These are phyloP conservation scores for Pipistrellus nathusii DNA, from an alignment of 2,797 vertebrate species.

Conservation along the genomic window DNA sequence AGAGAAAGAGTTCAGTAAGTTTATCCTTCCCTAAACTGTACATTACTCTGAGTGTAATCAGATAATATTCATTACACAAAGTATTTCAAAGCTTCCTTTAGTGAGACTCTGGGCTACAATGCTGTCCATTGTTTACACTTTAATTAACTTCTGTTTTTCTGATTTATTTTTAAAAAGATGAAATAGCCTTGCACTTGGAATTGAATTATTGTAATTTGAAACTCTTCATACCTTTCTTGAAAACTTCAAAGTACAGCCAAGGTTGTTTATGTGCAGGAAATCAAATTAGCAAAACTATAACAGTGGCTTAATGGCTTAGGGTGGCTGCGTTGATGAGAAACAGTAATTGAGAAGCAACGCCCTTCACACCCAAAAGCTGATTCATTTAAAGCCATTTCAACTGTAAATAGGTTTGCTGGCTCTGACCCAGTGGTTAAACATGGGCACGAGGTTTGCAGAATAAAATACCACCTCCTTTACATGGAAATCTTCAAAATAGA, in stretches of 20 bases:
- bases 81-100: conserved; percentile 84
- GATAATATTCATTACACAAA: conserved; percentile 86
- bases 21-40: conserved; percentile 76
- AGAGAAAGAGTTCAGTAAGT: conserved; percentile 75
- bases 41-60: conserved; percentile 69
- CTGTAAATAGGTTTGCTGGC: neutral
- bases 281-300: conserved; percentile 85
- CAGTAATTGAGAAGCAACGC: conserved; percentile 69
- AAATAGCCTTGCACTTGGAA: conserved; percentile 84
- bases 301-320: conserved; percentile 77
- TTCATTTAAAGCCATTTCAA: neutral
- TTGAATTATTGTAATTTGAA: conserved; percentile 84
- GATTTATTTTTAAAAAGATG: conserved; percentile 86
- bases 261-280: conserved; percentile 84
- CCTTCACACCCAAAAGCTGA: neutral
- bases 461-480: neutral
- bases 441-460: neutral
- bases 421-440: neutral
- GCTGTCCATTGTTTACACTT: conserved; percentile 87
- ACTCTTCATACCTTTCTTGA: conserved; percentile 80
- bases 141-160: conserved; percentile 88
- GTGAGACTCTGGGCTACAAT: conserved; percentile 82
- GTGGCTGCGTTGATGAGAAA: conserved; percentile 78
- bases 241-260: conserved; percentile 83
- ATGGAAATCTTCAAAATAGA: neutral